Evolutionary conservation across 2,797 vertebrate genomes (phyloP).

Genomic region (Pangasius djambal): DNA sequence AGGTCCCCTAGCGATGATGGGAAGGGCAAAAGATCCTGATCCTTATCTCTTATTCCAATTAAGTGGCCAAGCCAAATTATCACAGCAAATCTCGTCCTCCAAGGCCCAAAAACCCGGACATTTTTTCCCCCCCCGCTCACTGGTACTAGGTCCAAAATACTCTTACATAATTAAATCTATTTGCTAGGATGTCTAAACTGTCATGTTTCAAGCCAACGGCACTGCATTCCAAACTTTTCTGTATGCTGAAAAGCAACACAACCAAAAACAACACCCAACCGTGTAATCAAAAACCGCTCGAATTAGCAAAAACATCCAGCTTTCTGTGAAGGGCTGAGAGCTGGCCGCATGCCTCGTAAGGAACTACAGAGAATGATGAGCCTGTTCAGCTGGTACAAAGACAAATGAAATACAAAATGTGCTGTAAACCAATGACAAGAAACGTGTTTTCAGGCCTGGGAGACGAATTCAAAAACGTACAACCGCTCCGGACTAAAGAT

Average conservation of each 20-base stretch:
- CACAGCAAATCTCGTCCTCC: background rate
- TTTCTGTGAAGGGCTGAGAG: background rate
- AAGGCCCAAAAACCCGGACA: background rate
- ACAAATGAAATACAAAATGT: background rate
- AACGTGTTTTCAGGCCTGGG: background rate
- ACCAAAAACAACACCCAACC: background rate
- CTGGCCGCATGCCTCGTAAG: background rate
- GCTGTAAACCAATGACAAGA: background rate
- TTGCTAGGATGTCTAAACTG: background rate
- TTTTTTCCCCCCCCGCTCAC: background rate
- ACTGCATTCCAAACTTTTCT: background rate
- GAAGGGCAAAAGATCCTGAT: background rate
- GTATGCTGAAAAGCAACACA: background rate
- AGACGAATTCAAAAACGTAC: background rate
- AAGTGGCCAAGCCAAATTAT: constrained; percentile 42
- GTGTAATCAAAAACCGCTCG: background rate
- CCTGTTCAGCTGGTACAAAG: background rate
- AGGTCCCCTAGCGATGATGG: background rate
- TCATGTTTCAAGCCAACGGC: background rate
- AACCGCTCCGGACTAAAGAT: background rate
- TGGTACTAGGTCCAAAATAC: background rate
- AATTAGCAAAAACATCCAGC: background rate
- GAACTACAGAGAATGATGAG: background rate
- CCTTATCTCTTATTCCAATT: background rate
- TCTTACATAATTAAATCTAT: background rate